phyloP scores from a whole-genome alignment of 2,113 vertebrate species.

The Okapia johnstoni region DNA sequence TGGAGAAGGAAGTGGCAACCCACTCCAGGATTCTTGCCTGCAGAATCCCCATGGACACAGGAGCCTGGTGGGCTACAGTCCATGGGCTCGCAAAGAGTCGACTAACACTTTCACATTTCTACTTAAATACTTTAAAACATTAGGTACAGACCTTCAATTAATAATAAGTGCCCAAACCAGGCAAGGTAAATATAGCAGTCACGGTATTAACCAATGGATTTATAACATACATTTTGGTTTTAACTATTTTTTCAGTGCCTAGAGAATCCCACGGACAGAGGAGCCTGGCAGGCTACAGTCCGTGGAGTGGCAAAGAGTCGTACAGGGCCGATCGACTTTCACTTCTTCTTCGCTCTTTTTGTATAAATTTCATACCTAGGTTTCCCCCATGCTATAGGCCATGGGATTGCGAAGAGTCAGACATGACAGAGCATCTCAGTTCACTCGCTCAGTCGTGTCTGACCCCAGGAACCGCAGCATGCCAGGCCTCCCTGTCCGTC shows the following conservation, averaged over 20 bases:
- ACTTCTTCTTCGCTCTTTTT: not conserved
- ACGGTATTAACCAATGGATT: not conserved
- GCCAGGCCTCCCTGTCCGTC: not conserved
- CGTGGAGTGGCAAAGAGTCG: not conserved
- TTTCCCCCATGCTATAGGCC: not conserved
- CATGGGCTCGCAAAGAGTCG: not conserved
- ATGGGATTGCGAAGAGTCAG: not conserved
- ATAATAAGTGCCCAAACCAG: too few species aligned
- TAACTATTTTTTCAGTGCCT: not conserved
- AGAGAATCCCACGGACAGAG: not conserved
- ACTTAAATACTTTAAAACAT: not conserved
- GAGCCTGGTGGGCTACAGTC: not conserved
- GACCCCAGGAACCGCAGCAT: accelerated
- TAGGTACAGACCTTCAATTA: not conserved
- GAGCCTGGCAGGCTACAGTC: not conserved
- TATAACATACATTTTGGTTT: not conserved
- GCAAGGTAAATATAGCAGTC: not conserved
- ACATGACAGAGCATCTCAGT: accelerated
- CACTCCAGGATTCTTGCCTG: not conserved
- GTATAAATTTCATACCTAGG: not conserved
- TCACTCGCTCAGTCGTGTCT: not conserved
- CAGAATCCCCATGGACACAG: not conserved
- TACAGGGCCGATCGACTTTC: not conserved
- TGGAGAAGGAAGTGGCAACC: not conserved
- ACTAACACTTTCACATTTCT: not conserved